A percentile compares a stretch with the other conserved stretches of the same genome.
These are phyloP conservation scores for Istiophorus platypterus DNA, from an alignment of 2,113 vertebrate species.

Conservation along the genomic window DNA sequence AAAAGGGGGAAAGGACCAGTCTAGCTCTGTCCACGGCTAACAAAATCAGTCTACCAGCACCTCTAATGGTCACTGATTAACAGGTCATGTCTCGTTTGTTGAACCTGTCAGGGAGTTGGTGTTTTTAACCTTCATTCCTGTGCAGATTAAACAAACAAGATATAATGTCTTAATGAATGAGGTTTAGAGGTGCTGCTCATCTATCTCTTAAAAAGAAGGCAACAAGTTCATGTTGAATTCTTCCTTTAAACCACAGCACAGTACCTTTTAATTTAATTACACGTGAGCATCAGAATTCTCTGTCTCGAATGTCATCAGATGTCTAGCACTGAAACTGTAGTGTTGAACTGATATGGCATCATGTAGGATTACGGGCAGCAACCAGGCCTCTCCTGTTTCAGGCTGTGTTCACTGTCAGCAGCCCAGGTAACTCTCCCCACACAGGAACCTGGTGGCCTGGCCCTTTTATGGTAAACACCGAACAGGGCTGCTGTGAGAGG, in stretches of 20 bases:
- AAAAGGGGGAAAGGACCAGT: not conserved
- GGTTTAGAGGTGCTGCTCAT: not conserved
- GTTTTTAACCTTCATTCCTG: too few species aligned
- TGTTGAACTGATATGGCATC: constrained; percentile 10
- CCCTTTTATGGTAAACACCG: constrained; percentile 56
- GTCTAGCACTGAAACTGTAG: constrained; percentile 37
- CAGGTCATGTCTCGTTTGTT: not conserved
- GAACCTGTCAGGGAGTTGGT: not conserved
- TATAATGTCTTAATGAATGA: not conserved
- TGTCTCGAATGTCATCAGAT: constrained; percentile 36
- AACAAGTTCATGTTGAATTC: not conserved
- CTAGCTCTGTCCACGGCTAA: not conserved
- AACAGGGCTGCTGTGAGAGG: not conserved
- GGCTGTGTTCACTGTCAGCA: constrained; percentile 21
- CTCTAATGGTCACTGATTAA: not conserved
- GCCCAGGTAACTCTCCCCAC: constrained; percentile 57
- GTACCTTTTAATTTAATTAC: constrained; percentile 22
- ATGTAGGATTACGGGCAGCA: constrained; percentile 4
- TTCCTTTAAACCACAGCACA: not conserved
- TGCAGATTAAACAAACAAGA: not conserved
- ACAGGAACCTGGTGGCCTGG: constrained; percentile 64
- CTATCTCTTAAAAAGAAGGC: not conserved
- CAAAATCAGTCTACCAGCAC: not conserved
- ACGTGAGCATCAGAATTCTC: constrained; percentile 8
- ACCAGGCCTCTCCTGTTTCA: constrained; percentile 62